Conservation (phyloP, 2,888 invertebrate genomes). For the Callyntrura guangdongensis region DNA sequence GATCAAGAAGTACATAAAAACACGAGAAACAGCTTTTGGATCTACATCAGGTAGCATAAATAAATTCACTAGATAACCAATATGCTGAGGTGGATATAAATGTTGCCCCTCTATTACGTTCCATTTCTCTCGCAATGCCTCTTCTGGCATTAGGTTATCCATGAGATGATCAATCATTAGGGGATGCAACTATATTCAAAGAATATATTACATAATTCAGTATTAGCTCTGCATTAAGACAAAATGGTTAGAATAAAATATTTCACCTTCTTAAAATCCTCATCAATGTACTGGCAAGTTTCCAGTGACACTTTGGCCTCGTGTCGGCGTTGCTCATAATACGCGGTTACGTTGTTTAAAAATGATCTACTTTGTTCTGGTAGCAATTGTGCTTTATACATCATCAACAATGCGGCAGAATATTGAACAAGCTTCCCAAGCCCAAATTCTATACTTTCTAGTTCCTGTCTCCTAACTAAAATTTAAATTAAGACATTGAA, state of each 20-base stretch:
- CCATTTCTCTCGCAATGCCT: constrained; percentile 81
- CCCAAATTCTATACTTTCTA: constrained; percentile 79
- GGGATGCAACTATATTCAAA: constrained; percentile 69
- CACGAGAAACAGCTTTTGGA: constrained; percentile 79
- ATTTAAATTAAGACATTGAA: not conserved
- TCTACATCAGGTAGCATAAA: constrained; percentile 82
- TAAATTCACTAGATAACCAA: constrained; percentile 83
- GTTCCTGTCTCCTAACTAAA: constrained; percentile 62
- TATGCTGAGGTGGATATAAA: constrained; percentile 83
- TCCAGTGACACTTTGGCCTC: constrained; percentile 76
- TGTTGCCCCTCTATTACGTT: constrained; percentile 77
- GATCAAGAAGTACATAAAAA: constrained; percentile 83
- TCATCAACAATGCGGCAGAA: constrained; percentile 83
- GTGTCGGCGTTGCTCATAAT: constrained; percentile 74
- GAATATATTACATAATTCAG: not conserved
- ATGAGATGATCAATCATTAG: constrained; percentile 84
- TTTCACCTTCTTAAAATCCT: constrained; percentile 78
- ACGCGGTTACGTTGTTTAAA: constrained; percentile 62
- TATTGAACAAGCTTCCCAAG: constrained; percentile 83
- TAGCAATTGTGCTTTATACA: constrained; percentile 82
- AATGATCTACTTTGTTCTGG: constrained; percentile 77
- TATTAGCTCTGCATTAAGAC: not conserved
- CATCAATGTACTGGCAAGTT: constrained; percentile 77
- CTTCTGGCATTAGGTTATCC: constrained; percentile 77
- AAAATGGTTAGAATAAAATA: constrained; percentile 8